Conservation (phyloP, 2,888 invertebrate species). For the Drosophila quinaria region DNA sequence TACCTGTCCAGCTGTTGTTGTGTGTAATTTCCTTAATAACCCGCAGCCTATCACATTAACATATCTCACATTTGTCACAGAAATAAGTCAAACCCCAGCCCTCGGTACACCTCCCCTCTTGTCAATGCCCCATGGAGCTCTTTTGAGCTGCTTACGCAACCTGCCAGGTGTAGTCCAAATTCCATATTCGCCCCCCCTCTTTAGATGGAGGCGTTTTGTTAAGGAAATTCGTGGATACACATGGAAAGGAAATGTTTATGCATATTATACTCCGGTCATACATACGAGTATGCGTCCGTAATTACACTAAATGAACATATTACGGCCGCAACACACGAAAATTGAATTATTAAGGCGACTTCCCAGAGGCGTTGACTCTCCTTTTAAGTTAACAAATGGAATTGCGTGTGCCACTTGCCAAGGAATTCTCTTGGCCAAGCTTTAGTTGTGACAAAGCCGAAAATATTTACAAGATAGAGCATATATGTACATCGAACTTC, state of each 20-base stretch:
- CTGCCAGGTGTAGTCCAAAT: constrained; percentile 55
- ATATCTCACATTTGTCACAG: constrained; percentile 80
- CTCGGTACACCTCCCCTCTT: constrained; percentile 15
- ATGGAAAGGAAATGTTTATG: constrained; percentile 71
- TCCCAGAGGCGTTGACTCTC: constrained; percentile 63
- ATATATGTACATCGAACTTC: too few relatives aligned
- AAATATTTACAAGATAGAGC: constrained; percentile 12
- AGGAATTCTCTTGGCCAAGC: constrained; percentile 8
- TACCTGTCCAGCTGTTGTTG: constrained; percentile 45
- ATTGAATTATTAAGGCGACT: constrained; percentile 75
- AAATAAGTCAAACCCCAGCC: constrained; percentile 66
- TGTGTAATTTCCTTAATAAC: constrained; percentile 78
- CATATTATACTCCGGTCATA: constrained; percentile 61
- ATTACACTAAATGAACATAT: constrained; percentile 79
- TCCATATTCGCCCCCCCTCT: constrained; percentile 23
- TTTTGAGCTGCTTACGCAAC: constrained; percentile 51
- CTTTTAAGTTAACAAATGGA: constrained; percentile 40
- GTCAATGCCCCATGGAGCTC: constrained; percentile 50
- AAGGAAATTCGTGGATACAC: constrained; percentile 65
- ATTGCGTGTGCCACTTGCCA: constrained; percentile 59
- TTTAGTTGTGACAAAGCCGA: background rate
- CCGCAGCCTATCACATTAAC: constrained; percentile 78
- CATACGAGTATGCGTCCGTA: constrained; percentile 61
- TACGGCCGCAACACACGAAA: constrained; percentile 68
- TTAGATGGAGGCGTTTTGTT: constrained; percentile 67